A percentile compares a stretch with the other conserved stretches of the same genome.
Conservation (phyloP, 2,888 invertebrate genomes). For the Ctenicera cuprea region DNA sequence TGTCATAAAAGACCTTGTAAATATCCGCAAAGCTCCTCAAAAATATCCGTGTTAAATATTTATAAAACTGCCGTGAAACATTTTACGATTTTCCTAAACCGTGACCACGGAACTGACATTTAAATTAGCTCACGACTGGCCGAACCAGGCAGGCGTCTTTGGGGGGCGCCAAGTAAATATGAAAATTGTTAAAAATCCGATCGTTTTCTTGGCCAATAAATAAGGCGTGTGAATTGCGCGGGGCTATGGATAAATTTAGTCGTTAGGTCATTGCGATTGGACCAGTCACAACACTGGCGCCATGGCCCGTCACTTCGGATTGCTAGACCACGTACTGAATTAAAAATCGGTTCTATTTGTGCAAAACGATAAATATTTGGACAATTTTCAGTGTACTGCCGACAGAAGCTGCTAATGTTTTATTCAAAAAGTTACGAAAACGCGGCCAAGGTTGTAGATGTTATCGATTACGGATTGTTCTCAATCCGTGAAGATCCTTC, state of each 20-base stretch:
- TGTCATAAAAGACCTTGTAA: background rate
- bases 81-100: constrained; percentile 16
- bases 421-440: background rate
- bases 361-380: background rate
- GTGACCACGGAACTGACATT: constrained; percentile 17
- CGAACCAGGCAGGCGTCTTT: constrained; percentile 1
- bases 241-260: constrained; percentile 64
- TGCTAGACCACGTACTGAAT: constrained; percentile 35
- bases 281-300: constrained; percentile 68
- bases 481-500: background rate
- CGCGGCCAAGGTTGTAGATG: background rate
- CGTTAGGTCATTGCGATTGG: constrained; percentile 67
- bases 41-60: background rate
- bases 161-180: constrained; percentile 13
- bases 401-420: background rate
- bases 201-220: constrained; percentile 59
- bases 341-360: constrained; percentile 59
- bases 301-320: constrained; percentile 57
- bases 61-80: background rate
- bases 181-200: constrained; percentile 51
- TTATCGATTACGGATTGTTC: background rate
- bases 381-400: background rate
- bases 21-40: background rate
- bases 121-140: constrained; percentile 5
- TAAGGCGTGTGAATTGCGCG: constrained; percentile 49